Base-by-base conservation (phyloP, 2,113 vertebrate species). In the Laticauda laticaudata region DNA sequence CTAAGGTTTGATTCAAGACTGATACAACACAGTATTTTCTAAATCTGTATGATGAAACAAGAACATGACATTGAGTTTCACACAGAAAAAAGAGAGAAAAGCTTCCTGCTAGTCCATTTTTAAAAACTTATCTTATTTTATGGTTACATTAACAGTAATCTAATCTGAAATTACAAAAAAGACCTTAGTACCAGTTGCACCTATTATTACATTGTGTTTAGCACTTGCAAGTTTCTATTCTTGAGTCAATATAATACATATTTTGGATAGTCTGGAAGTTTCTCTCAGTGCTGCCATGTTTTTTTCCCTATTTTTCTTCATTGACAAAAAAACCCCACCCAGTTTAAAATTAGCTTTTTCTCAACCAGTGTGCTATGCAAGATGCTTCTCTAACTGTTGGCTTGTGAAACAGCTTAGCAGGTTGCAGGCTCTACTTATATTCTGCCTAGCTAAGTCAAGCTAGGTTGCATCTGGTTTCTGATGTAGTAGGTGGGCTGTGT, bases 271-370 rank as follows among this genome's bases (percentile, higher is more conserved):
- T 23, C 12, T 88, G 26, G n/a, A 89, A 75, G 61, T 89, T 88
- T 88, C 23, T 61, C 81, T 48, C 24, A 43, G 53, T 8, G 6
- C 75, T 12, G 43, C 89, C 23, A 9, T n/a, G 12, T 14, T 55
- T 43, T 69, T 59, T 15, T 0, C 15, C n/a, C 53, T 53, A 56
- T 86, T 61, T 90, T 45, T 43, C 92, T 69, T 90, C 81, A 87
- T 14, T 93, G 88, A 86, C 57, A 57, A 86, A 48, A 81, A 81
- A 34, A 86, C 48, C 86, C 10, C 29, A 5, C 54, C 39, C 59
- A 12, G 10, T 59, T 85, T 61, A 90, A 86, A 90, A 86, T 93
- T 90, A 61, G 53, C 29, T n/a, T 90, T 81, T 81, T 93, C 43
- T 75, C 29, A 69, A 48, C 54, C 55, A 26, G 21, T 55, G 64